phyloP scores from a whole-genome alignment of 2,888 invertebrate genomes.

The Melinaea menophilus region DNA sequence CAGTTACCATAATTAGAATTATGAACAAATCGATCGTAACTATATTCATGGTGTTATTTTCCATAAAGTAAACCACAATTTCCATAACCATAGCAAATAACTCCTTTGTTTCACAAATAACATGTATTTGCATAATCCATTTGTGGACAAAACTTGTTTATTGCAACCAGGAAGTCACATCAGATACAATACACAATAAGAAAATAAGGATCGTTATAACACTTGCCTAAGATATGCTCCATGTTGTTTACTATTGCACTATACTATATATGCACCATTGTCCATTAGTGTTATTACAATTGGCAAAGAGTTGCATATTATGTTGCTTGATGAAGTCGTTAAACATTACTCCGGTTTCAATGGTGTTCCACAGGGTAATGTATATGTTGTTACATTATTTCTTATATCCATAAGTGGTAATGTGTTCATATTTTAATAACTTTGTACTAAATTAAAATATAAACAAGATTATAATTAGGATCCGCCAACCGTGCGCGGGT shows the following conservation, averaged over 20 bases:
- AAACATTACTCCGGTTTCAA: not conserved
- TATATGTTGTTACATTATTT: not conserved
- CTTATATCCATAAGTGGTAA: not conserved
- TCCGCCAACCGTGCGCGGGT: no score
- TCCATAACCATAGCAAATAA: slow-evolving; percentile 7
- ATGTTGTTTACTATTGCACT: no score
- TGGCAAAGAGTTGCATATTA: not conserved
- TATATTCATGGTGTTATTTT: not conserved
- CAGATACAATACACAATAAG: slow-evolving; percentile 38
- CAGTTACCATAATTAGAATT: no score
- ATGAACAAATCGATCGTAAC: not conserved
- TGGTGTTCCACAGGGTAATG: not conserved
- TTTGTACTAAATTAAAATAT: no score
- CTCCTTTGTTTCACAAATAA: slow-evolving; percentile 17
- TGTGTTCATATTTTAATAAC: no score
- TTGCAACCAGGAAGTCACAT: slow-evolving; percentile 39
- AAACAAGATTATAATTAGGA: no score
- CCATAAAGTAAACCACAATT: not conserved
- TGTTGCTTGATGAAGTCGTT: slow-evolving; percentile 1
- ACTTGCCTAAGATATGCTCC: slow-evolving; percentile 4
- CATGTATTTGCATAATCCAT: slow-evolving; percentile 32
- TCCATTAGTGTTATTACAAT: slow-evolving; percentile 4
- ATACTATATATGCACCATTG: no score
- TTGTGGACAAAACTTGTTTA: slow-evolving; percentile 29
- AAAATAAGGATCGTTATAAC: slow-evolving; percentile 30